A percentile compares a stretch with the other conserved stretches of the same genome.
These are phyloP conservation scores for Percina caprodes DNA, from an alignment of 2,113 vertebrate species.

Conservation along the genomic window DNA sequence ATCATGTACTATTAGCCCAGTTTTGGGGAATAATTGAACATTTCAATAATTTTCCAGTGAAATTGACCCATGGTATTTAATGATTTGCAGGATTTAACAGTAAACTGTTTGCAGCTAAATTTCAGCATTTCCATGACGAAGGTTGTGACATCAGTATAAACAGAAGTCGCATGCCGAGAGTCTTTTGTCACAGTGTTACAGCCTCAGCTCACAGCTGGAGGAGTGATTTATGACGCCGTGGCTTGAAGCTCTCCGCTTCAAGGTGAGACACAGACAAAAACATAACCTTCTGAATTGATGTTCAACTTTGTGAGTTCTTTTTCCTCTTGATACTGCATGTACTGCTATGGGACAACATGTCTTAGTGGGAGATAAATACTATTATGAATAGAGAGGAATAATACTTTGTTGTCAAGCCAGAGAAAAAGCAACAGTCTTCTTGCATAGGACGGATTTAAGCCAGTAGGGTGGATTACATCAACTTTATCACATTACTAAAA, in stretches of 20 bases:
- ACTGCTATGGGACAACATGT: conserved; percentile 5
- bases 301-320: conserved; percentile 41
- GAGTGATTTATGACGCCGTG: conserved; percentile 23
- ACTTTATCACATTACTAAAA: not conserved
- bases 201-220: conserved; percentile 43
- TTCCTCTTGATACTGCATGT: conserved; percentile 42
- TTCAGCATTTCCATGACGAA: not conserved
- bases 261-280: conserved; percentile 46
- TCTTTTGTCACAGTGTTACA: conserved; percentile 1
- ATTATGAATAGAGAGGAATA: not conserved
- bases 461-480: not conserved
- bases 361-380: not conserved
- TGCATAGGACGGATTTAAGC: not conserved
- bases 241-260: conserved; percentile 50
- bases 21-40: conserved; percentile 2
- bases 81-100: not conserved
- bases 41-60: not conserved
- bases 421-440: not conserved
- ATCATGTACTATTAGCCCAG: conserved; percentile 19
- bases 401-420: not conserved
- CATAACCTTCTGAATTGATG: conserved; percentile 54
- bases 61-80: not conserved
- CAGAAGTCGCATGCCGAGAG: not conserved
- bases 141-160: not conserved
- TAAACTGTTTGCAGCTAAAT: not conserved